Conservation (phyloP, 2,113 vertebrate genomes). For the Amazona guildingii region DNA sequence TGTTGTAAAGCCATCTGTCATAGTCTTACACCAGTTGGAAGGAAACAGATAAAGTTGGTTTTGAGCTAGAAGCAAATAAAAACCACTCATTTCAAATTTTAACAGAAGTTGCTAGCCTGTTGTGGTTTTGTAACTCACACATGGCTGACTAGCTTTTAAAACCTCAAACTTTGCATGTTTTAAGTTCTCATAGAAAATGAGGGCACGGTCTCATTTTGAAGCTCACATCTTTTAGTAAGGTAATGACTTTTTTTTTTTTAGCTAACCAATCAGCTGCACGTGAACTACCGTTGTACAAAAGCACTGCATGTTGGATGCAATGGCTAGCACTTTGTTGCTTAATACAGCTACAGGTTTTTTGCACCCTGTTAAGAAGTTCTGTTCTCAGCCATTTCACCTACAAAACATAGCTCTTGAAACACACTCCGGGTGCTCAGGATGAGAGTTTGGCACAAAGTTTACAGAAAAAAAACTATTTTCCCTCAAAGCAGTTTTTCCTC, state of each 20-base stretch:
- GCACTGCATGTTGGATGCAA: neutral
- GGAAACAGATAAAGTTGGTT: neutral
- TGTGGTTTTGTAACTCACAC: neutral
- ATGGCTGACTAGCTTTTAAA: neutral
- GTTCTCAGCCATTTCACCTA: neutral
- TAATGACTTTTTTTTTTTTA: neutral
- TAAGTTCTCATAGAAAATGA: constrained; percentile 30
- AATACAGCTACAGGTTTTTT: neutral
- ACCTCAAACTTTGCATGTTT: constrained; percentile 26
- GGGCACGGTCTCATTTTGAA: constrained; percentile 30
- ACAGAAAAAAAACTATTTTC: neutral
- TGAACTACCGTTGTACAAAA: neutral
- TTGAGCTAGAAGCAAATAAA: neutral
- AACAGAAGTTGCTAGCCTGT: neutral
- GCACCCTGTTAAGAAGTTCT: neutral
- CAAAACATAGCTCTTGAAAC: neutral
- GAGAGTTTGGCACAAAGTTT: neutral
- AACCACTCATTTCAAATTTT: constrained; percentile 13
- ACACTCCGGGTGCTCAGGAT: neutral
- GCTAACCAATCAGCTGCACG: neutral
- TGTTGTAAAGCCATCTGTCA: neutral
- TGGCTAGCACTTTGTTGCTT: neutral
- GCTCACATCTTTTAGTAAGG: neutral
- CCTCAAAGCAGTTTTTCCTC: neutral
- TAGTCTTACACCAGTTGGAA: neutral